Evolutionary conservation across 2,113 vertebrate species (phyloP).

Genomic region (Cyprinus carpio): DNA sequence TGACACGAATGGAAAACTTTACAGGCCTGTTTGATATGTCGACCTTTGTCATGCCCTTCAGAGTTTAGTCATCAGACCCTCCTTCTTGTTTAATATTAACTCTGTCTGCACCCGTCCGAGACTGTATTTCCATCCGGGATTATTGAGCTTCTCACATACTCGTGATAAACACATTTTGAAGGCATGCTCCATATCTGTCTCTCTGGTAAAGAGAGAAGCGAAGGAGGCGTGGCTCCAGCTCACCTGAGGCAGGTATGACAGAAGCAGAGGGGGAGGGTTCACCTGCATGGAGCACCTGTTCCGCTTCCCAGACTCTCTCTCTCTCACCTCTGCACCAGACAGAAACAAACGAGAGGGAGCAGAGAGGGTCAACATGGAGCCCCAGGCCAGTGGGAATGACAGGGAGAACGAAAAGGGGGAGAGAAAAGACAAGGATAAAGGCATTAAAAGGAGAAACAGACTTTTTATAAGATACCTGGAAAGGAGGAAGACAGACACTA

Average conservation of each 20-base stretch:
- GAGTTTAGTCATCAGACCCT: slow-evolving; percentile 34
- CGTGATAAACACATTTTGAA: neutral
- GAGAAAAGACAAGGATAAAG: slow-evolving; percentile 72
- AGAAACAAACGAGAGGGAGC: slow-evolving; percentile 43
- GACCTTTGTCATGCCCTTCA: slow-evolving; percentile 40
- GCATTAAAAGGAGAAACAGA: slow-evolving; percentile 80
- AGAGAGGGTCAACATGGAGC: slow-evolving; percentile 71
- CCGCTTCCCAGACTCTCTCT: slow-evolving; percentile 67
- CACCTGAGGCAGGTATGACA: slow-evolving; percentile 77
- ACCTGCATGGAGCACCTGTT: slow-evolving; percentile 78
- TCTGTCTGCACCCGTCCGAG: slow-evolving; percentile 1
- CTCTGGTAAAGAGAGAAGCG: slow-evolving; percentile 48
- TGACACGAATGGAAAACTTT: slow-evolving; percentile 37
- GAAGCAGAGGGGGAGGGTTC: slow-evolving; percentile 78
- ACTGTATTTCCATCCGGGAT: neutral
- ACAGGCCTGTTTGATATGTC: slow-evolving; percentile 18
- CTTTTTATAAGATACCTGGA: slow-evolving; percentile 88
- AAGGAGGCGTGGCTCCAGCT: slow-evolving; percentile 67
- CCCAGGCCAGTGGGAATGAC: slow-evolving; percentile 68
- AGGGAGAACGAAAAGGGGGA: slow-evolving; percentile 67
- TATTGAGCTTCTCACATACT: neutral
- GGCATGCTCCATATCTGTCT: slow-evolving; percentile 3
- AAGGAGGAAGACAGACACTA: slow-evolving; percentile 90
- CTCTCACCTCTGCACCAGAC: slow-evolving; percentile 45
- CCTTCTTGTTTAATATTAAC: slow-evolving; percentile 46